Evolutionary conservation across 2,113 vertebrate genomes (phyloP), one percentile per base, ranked within the genome.

Genomic region (Hippocampus comes): DNA sequence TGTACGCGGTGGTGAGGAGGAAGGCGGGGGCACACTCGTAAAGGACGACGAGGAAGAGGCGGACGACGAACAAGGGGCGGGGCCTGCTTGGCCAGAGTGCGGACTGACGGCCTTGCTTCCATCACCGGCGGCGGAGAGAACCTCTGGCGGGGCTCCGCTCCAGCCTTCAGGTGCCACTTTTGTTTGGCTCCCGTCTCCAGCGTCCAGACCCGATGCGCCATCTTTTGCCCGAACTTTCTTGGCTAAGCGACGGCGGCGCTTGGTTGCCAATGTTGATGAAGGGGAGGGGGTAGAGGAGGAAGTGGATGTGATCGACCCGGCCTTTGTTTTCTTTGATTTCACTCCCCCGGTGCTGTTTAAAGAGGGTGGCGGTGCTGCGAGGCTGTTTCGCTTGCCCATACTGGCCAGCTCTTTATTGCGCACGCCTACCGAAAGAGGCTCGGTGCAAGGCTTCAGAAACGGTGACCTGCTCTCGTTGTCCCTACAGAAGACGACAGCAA

Each of bases 391-490:
- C 61, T 92, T 92, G 20, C 83, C 83, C 38, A 84, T 56, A 56
- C 78, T 74, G 21, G 70, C 53, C 41, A 88, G 68, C 18, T 92
- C 92, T 74, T 93, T 93, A 41, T 57, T 70, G 41, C 91, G 87
- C 9, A 84, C 74, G 14, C 82, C 75, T 4, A 91, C 69, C 0
- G 90, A 86, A 60, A 91, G 82, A 0, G 91, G 92, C 66, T 93
- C 92, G 4, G 92, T 90, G 71, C 92, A 90, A 0, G 91, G 87
- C 27, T 98, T 98, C 1, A 98, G 94, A 77, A 98, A 98, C 0
- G 96, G 93, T 0, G 96, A 96, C 8, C 96, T 91, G 90, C 94
- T 98, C 85, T 98, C 96, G 9, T 95, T 92, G 86, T 97, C 95
- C 0, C 96, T 91, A 82, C 95, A 95, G 68, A 98, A 97, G 11